Conservation (phyloP, 2,888 invertebrate species). For the Drosophila testacea region DNA sequence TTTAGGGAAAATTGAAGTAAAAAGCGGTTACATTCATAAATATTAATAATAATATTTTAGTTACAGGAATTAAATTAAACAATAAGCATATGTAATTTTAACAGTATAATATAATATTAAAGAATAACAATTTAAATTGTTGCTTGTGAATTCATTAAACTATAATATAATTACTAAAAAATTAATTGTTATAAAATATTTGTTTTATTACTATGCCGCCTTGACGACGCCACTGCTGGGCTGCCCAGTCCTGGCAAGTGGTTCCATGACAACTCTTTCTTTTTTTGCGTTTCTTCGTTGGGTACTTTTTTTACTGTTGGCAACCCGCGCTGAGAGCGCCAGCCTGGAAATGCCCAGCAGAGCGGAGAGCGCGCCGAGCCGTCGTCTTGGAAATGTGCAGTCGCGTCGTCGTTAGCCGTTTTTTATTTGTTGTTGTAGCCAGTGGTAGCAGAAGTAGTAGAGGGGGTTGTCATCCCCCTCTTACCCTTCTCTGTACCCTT, state of each 20-base stretch:
- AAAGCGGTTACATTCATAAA: too few relatives aligned
- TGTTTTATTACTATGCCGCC: neutral
- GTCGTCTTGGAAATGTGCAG: slow-evolving; percentile 60
- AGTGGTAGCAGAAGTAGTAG: slow-evolving; percentile 13
- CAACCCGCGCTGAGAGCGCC: slow-evolving; percentile 47
- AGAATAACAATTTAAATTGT: too few relatives aligned
- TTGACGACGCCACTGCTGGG: slow-evolving; percentile 21
- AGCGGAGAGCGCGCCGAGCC: slow-evolving; percentile 38
- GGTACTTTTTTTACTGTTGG: slow-evolving; percentile 15
- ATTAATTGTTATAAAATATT: too few relatives aligned
- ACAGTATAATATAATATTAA: too few relatives aligned
- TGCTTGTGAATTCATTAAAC: too few relatives aligned
- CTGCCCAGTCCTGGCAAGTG: slow-evolving; percentile 19
- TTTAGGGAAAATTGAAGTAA: too few relatives aligned
- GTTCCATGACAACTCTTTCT: slow-evolving; percentile 73
- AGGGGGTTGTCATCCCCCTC: slow-evolving; percentile 28
- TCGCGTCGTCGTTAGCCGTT: slow-evolving; percentile 39
- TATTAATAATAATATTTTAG: too few relatives aligned
- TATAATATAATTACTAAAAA: too few relatives aligned
- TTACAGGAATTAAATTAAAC: too few relatives aligned
- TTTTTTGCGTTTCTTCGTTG: slow-evolving; percentile 17
- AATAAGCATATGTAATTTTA: too few relatives aligned
- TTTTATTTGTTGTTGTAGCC: slow-evolving; percentile 16
- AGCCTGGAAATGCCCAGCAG: slow-evolving; percentile 62
- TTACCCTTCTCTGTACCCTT: slow-evolving; percentile 5